These are phyloP conservation scores for Sinocyclocheilus anophthalmus DNA, from an alignment of 2,113 vertebrate species.

Conservation along the genomic window DNA sequence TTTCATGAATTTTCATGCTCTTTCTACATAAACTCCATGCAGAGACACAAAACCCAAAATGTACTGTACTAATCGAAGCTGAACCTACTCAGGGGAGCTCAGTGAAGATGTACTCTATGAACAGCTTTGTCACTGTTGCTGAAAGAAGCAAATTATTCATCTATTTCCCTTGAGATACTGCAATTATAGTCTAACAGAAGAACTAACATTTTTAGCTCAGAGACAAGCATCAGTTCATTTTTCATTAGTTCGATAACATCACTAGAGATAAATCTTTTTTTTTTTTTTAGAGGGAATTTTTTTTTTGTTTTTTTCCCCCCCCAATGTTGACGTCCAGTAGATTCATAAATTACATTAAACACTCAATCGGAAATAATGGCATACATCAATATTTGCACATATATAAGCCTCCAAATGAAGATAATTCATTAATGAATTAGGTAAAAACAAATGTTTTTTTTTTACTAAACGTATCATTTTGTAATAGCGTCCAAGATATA, in stretches of 20 bases:
- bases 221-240: neutral
- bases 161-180: neutral
- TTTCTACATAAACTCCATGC: neutral
- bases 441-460: neutral
- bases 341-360: no score
- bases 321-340: neutral
- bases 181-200: neutral
- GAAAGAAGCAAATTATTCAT: neutral
- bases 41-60: neutral
- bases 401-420: neutral
- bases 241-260: neutral
- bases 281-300: neutral
- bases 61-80: neutral
- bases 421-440: neutral
- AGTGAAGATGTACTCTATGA: neutral
- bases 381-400: no score
- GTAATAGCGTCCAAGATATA: no score
- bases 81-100: neutral
- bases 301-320: neutral
- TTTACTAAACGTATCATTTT: no score
- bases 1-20: neutral
- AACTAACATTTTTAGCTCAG: neutral
- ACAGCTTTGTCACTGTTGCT: neutral
- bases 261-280: neutral
- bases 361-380: no score